Evolutionary conservation across 1,140 invertebrate species (phyloP), one percentile per base, ranked within the genome.

Genomic region (Diorhabda elongata): DNA sequence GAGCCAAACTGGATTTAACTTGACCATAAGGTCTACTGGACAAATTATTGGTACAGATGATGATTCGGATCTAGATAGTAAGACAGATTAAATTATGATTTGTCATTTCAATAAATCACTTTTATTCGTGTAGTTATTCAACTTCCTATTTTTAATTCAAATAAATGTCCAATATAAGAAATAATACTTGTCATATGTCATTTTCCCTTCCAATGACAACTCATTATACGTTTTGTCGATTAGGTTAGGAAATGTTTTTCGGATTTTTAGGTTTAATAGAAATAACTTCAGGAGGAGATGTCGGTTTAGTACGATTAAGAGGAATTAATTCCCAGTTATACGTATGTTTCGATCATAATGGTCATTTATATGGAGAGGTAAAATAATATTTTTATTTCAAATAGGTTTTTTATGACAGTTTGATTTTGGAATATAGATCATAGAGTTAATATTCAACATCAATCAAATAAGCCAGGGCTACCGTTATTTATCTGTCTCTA

Each of bases 311-410:
- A 44, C 64, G 47, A 47, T 42, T 66, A 69, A 42, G 47, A 8
- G 86, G 83, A 58, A 77, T 84, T n/a, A 80, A 86, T 68, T 83
- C 84, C 3, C 82, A 84, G 44, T 77, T 84, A 3, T 89, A 84
- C 71, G 72, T 89, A 43, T 87, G 87, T 41, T 87, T 88, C 77
- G 83, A 86, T 67, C 79, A 82, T 44, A 84, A 86, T 73, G 87
- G 88, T 47, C 80, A 81, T 60, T 76, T 88, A 5, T 88, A 86
- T 70, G 86, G 85, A 69, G 87, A 88, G 82, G 86, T 87, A 80
- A 79, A 68, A 73, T 59, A 43, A 69, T 57, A 61, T 61, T 56
- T 3, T 56, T 59, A 42, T 62, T 58, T 58, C 45, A 61, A 61
- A 57, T 42, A 59, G n/a, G 42, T 2, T 9, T 62, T 47, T 7